Base-by-base conservation (phyloP, 2,797 vertebrate genomes). In the Spinus pinus region DNA sequence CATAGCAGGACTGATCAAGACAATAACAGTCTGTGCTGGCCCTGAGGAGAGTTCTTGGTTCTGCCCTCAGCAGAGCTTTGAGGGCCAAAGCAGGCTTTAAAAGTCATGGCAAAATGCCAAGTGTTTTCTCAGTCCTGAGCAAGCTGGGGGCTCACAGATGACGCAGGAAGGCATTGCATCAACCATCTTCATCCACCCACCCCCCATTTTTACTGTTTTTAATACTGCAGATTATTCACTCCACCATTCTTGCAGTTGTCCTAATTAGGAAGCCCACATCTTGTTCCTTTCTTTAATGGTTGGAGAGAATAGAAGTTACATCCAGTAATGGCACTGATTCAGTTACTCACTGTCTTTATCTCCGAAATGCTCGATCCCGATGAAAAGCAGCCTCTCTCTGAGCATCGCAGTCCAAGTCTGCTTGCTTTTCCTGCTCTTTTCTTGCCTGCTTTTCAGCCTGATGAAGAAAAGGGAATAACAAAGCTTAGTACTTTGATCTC, bases 321-420 rank as follows among this genome's bases (percentile, higher is more conserved):
- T 79, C 97, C 91, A 54, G 96, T 97, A 75, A 97, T 93, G 3
- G 90, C 10, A 98, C 98, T 14, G 7, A 10, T 3, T 89, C 54
- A 89, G 98, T 98, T 77, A 99, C 93, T 69, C 97, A 86, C 81
- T 91, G 94, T 49, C 98, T 98, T 65, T 99, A 99, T 64, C 92
- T 86, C 70, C 96, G 93, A 96, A 99, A 99, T 81, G 97, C 91
- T 12, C 53, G 57, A 86, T 99, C 98, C 80, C 98, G 98, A 66
- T 97, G 97, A 96, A 97, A 54, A 88, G 84, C 3, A n/a, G 93
- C 66, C 28, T 97, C 90, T 39, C 88, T 98, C 95, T 93, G 96
- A 39, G 53, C 97, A 30, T 95, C 49, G 1, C 97, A 98, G 27
- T 98, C 92, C 5, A 96, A 60, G 2, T 98, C 97, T 8, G 97